Conservation (phyloP, 1,140 invertebrate species). For the Drosophila mojavensis region DNA sequence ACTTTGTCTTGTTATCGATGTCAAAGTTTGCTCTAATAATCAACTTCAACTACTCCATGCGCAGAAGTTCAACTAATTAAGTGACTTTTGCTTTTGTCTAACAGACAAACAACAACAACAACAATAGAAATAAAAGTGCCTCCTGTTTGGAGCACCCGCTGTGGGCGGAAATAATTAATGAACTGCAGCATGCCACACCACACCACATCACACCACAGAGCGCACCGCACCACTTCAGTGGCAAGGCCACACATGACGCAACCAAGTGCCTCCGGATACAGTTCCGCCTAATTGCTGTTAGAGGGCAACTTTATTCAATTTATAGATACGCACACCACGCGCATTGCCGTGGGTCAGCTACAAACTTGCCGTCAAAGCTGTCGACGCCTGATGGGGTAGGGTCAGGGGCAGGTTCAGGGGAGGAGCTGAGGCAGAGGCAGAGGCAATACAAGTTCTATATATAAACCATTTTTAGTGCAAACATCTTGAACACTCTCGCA, state of each 20-base stretch:
- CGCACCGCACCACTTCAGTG: slow-evolving; percentile 20
- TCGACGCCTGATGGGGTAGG: too few relatives aligned
- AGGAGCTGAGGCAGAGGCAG: too few relatives aligned
- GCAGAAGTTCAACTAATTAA: slow-evolving; percentile 67
- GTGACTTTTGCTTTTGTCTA: slow-evolving; percentile 61
- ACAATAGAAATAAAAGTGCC: slow-evolving; percentile 1
- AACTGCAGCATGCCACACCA: slow-evolving; percentile 58
- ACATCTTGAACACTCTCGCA: neutral
- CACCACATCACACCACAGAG: slow-evolving; percentile 6
- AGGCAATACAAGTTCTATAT: too few relatives aligned
- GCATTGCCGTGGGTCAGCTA: too few relatives aligned
- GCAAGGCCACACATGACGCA: slow-evolving; percentile 62
- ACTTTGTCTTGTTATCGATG: slow-evolving; percentile 80
- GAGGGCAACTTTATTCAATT: slow-evolving; percentile 58
- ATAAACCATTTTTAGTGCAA: neutral
- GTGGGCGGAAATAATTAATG: slow-evolving; percentile 72
- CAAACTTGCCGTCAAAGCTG: too few relatives aligned
- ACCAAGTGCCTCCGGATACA: slow-evolving; percentile 41
- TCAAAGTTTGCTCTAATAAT: slow-evolving; percentile 78
- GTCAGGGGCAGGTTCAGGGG: too few relatives aligned
- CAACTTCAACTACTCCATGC: slow-evolving; percentile 60
- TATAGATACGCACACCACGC: neutral
- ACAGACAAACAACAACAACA: slow-evolving; percentile 27
- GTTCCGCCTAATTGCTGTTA: slow-evolving; percentile 17
- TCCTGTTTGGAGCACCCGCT: slow-evolving; percentile 38